Conservation (phyloP, 2,113 vertebrate species). For the Okapia johnstoni region DNA sequence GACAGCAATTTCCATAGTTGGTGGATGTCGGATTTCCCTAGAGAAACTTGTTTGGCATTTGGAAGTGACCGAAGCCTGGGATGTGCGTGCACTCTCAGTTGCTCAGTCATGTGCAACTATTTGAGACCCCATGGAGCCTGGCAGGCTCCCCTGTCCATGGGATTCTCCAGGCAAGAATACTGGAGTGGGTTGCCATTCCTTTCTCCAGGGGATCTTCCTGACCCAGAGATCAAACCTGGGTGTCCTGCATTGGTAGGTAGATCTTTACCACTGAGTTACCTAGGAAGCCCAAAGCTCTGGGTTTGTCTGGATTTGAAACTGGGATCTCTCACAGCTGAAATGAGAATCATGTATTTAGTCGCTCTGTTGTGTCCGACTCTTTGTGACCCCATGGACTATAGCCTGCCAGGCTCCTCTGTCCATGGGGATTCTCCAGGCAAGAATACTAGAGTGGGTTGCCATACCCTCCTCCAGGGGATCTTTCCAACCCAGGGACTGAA, state of each 20-base stretch:
- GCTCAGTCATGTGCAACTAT: neutral
- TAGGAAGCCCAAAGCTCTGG: neutral
- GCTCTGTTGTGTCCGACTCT: too few relatives aligned
- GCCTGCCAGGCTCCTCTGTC: too few relatives aligned
- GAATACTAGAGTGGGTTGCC: too few relatives aligned
- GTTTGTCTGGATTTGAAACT: neutral
- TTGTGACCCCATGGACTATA: too few relatives aligned
- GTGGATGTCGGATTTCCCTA: accelerated
- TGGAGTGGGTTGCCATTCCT: neutral
- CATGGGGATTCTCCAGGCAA: too few relatives aligned
- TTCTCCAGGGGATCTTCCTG: neutral
- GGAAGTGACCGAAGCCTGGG: accelerated
- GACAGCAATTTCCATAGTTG: accelerated
- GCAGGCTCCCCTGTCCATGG: neutral
- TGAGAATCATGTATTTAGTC: too few relatives aligned
- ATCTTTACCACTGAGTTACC: neutral
- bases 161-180: neutral
- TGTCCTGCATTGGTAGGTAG: neutral
- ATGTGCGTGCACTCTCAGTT: accelerated
- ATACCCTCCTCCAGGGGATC: too few relatives aligned
- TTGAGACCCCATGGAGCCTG: neutral
- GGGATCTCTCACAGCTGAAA: neutral
- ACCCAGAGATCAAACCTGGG: neutral
- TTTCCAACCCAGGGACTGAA: too few relatives aligned
- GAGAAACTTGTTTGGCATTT: accelerated